Conservation (phyloP, 2,888 invertebrate genomes). For the Andrena camellia region DNA sequence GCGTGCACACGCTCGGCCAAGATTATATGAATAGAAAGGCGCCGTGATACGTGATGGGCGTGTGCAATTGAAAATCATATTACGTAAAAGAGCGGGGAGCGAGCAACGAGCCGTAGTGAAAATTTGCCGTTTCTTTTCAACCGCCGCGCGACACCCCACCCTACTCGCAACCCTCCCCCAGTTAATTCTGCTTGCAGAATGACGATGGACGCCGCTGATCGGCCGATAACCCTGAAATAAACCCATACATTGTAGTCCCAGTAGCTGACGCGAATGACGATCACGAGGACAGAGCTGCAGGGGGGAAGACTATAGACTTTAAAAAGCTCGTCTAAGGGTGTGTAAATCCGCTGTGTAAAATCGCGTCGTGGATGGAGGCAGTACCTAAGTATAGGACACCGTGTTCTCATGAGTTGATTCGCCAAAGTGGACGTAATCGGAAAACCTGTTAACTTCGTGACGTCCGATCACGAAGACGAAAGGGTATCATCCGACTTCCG, state of each 20-base stretch:
- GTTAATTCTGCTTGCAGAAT: constrained; percentile 24
- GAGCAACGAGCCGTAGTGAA: constrained; percentile 66
- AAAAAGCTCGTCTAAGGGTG: not conserved
- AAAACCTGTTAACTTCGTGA: not conserved
- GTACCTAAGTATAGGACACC: no score
- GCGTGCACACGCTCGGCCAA: constrained; percentile 56
- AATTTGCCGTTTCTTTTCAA: constrained; percentile 71
- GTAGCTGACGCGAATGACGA: constrained; percentile 38
- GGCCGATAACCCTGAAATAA: constrained; percentile 52
- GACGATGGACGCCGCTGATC: constrained; percentile 46
- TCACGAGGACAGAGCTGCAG: not conserved
- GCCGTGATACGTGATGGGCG: constrained; percentile 80
- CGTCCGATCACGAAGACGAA: not conserved
- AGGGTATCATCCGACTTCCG: constrained; percentile 21
- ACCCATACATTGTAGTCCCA: constrained; percentile 29
- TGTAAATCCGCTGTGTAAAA: no score
- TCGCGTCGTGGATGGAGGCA: no score
- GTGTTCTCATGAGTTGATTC: no score
- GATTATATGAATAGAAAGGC: constrained; percentile 82
- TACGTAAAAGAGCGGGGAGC: constrained; percentile 74
- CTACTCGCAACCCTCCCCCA: not conserved
- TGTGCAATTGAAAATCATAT: constrained; percentile 80
- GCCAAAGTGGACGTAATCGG: no score
- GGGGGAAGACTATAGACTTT: not conserved
- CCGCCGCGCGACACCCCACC: constrained; percentile 46